Base-by-base conservation (phyloP, 2,888 invertebrate species). In the Sarcophaga rosellei region DNA sequence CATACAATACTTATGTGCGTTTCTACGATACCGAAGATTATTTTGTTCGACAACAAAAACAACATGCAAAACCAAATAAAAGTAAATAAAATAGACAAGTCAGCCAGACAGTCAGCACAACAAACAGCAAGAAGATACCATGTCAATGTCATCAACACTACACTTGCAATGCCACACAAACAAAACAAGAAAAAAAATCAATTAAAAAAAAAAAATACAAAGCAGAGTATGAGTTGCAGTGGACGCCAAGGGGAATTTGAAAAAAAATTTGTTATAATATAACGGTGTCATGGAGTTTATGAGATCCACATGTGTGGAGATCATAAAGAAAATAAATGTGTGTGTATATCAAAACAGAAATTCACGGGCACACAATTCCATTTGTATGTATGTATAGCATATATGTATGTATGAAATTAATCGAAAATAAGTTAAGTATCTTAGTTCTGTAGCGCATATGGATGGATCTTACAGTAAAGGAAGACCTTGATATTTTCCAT, bases 131-230 rank as follows among this genome's bases (percentile, higher is more conserved):
- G 74, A 80, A 83, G 78, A 77, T 84, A 86, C 88, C 88, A 88
- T 88, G 88, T 88, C 89, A 88, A 87, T 88, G 89, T 88, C 89
- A 88, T 88, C 85, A 83, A 72, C 87, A 85, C 86, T 85, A 77
- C 84, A 85, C 87, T 75, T 61, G 17, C 77, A 72, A 77, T 45
- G 57, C 81, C 62, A 78, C 65, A 8, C 57, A 59, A 53, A 45
- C 25, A 68, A 20, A 62, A 69, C 23, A 23, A 45, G 1, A 66
- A 15, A 47, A 68, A 15, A 68, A 10, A 74, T 61, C 23, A 68
- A 17, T 20, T n/a, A 20, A 66, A 11, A 12, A 47, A 47, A 47
- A 68, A 53, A 61, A 57, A 61, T 61, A 20, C 6, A 15, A 63
- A 78, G 76, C 57, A 15, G 4, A 23, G 25, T 63, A 59, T 65